Base-by-base conservation (phyloP, 2,888 invertebrate species). In the Mesorhabditis spiculigera region DNA sequence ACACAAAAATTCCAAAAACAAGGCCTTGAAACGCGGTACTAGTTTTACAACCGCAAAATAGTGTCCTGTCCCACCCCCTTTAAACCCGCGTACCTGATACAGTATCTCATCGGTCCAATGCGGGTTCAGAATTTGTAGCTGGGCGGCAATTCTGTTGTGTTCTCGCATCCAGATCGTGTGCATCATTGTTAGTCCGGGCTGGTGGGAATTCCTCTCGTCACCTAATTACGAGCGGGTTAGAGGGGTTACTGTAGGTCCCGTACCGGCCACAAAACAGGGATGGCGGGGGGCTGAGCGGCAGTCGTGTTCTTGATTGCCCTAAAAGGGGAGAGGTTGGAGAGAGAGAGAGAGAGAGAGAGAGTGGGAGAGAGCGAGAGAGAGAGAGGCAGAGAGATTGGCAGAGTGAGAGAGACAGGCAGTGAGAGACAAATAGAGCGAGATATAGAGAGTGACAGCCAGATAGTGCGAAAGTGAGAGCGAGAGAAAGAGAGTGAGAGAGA, bases 31-130 rank as follows among this genome's bases (percentile, higher is more conserved):
- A 28, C 28, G 28, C 28, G 28, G 28, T 28, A 28, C 28, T 28
- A 28, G 28, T n/a, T n/a, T n/a, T n/a, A n/a, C n/a, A n/a, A n/a
- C n/a, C 28, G 3, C 28, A 28, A 1, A 28, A 1, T 28, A 1
- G 28, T 1, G 28, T 28, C 28, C 28, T 28, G 28, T 1, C 28
- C 28, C 28, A 28, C 28, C 28, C 28, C 28, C 50, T 1, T 63
- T 28, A n/a, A 50, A n/a, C 58, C 10, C 58, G 3, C 45, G 5
- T 28, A 75, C 81, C 72, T 87, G 86, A 67, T 81, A 87, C 5
- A 87, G 75, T 3, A 80, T 78, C 70, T 88, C 88, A 68, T 87
- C 87, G 65, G 79, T 78, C 87, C 87, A 87, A 62, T 84, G 83
- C 5, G 82, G 82, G 74, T 86, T 86, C 66, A 84, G 66, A 42